phyloP scores from a whole-genome alignment of 1,140 invertebrate genomes.

The Bombus confusus region DNA sequence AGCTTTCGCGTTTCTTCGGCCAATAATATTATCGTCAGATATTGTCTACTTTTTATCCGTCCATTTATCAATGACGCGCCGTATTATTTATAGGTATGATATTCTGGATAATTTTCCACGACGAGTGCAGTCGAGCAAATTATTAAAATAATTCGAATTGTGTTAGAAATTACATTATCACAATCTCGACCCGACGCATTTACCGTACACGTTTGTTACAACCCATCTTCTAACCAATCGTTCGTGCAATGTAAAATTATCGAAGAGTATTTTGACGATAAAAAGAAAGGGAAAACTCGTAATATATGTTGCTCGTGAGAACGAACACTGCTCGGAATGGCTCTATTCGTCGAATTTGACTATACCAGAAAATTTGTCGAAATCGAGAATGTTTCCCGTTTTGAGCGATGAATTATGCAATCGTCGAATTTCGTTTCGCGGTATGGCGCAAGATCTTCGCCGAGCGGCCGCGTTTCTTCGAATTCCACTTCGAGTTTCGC shows the following conservation, averaged over 20 bases:
- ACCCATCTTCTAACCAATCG: too few species aligned
- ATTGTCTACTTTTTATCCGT: neutral
- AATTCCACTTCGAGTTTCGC: slow-evolving; percentile 29
- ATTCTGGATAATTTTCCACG: neutral
- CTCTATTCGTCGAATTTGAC: neutral
- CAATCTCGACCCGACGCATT: neutral
- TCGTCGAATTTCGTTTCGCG: slow-evolving; percentile 23
- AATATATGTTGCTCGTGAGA: neutral
- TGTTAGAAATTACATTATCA: too few species aligned
- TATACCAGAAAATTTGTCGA: neutral
- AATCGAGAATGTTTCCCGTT: neutral
- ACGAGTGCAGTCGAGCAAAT: neutral
- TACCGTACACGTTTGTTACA: too few species aligned
- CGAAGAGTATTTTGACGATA: too few species aligned
- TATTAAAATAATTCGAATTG: neutral
- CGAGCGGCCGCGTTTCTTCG: neutral
- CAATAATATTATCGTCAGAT: neutral
- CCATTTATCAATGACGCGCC: neutral
- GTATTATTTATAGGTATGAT: slow-evolving; percentile 27
- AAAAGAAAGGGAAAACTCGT: neutral
- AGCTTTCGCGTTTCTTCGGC: neutral
- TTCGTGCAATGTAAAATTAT: too few species aligned
- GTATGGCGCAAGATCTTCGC: neutral
- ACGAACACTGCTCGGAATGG: neutral
- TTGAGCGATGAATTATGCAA: slow-evolving; percentile 22